phyloP scores from a whole-genome alignment of 2,888 invertebrate species.

The Amphipyra tragopoginis region DNA sequence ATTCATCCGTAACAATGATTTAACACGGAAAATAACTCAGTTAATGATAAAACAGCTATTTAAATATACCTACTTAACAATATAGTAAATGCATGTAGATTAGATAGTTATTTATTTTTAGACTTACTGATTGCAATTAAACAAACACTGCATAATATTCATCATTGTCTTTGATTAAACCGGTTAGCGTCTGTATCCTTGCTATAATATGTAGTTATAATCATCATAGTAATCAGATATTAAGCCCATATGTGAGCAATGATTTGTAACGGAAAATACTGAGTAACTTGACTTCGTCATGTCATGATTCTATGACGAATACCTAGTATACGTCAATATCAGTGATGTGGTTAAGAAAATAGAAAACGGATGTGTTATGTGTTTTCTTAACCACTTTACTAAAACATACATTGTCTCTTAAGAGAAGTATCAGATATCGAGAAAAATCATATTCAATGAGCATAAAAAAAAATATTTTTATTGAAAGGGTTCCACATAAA shows the following conservation, averaged over 20 bases:
- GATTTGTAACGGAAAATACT: slow-evolving; percentile 5
- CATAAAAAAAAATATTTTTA: too few relatives aligned
- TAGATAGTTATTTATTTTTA: slow-evolving; percentile 25
- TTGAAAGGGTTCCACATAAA: too few relatives aligned
- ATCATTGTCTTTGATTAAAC: slow-evolving; percentile 14
- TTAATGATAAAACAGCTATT: slow-evolving; percentile 13
- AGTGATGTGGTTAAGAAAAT: neutral
- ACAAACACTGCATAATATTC: slow-evolving; percentile 10
- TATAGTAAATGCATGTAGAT: slow-evolving; percentile 3
- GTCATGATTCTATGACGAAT: slow-evolving; percentile 17
- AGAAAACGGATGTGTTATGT: too few relatives aligned
- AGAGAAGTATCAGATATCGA: too few relatives aligned
- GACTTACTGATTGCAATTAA: neutral
- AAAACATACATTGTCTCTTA: neutral
- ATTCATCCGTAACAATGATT: slow-evolving; percentile 14
- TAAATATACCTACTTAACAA: neutral
- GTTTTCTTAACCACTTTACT: too few relatives aligned
- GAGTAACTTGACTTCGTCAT: slow-evolving; percentile 14
- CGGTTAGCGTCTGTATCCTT: slow-evolving; percentile 7
- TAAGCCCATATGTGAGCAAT: slow-evolving; percentile 4
- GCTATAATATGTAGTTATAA: neutral
- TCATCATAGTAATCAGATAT: too few relatives aligned
- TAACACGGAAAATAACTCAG: slow-evolving; percentile 38
- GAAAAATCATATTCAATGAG: too few relatives aligned
- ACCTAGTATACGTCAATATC: slow-evolving; percentile 22